Conservation (phyloP, 2,888 invertebrate species). For the Himalopsyche anomala region DNA sequence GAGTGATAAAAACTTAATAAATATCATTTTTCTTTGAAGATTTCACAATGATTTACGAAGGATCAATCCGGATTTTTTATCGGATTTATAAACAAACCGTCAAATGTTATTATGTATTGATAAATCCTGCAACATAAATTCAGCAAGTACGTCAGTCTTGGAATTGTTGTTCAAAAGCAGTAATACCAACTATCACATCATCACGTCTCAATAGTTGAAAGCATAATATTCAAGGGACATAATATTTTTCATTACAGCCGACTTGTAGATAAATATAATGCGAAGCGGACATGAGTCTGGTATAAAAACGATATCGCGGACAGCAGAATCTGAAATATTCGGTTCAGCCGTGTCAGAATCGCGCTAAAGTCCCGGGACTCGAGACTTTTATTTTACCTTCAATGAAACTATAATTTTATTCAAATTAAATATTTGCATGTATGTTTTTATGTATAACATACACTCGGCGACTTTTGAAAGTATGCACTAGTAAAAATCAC, state of each 20-base stretch:
- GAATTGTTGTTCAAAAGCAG: not conserved
- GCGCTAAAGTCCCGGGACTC: too few species aligned
- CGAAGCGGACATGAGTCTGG: conserved; percentile 14
- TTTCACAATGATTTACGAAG: not conserved
- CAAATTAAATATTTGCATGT: too few species aligned
- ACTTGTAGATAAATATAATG: not conserved
- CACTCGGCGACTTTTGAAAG: too few species aligned
- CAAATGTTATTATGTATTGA: not conserved
- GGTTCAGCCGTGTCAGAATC: conserved; percentile 1
- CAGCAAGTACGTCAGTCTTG: not conserved
- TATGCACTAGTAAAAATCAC: too few species aligned
- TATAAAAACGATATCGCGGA: conserved; percentile 36
- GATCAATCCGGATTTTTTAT: not conserved
- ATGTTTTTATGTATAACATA: too few species aligned
- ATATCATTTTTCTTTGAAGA: not conserved
- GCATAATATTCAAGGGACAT: not conserved
- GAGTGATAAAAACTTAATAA: not conserved
- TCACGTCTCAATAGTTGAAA: not conserved
- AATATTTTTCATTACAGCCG: conserved; percentile 20
- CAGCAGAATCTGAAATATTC: conserved; percentile 27
- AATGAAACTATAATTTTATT: too few species aligned
- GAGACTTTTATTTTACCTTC: too few species aligned
- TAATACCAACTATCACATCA: not conserved
- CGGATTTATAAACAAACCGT: not conserved
- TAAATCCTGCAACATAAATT: not conserved